Evolutionary conservation across 2,113 vertebrate species (phyloP).

Genomic region (Zingel zingel): DNA sequence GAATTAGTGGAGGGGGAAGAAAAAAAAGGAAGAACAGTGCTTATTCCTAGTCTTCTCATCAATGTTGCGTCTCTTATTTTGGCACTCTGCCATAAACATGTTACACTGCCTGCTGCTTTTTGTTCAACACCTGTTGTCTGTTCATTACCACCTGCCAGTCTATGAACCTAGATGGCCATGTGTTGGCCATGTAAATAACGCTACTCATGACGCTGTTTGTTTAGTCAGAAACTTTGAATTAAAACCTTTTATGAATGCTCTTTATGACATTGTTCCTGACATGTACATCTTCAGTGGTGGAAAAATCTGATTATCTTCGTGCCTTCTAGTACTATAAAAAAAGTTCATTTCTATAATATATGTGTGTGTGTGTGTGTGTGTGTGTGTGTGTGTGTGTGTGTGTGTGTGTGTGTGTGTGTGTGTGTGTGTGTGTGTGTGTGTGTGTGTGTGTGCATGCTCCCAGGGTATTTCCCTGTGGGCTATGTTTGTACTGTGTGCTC

Average conservation of each 20-base stretch:
- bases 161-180: neutral
- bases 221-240: neutral
- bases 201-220: neutral
- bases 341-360: neutral
- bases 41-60: constrained; percentile 17
- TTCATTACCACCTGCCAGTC: constrained; percentile 8
- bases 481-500: constrained; percentile 17
- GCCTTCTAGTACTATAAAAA: neutral
- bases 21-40: neutral
- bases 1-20: neutral
- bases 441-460: neutral
- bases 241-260: neutral
- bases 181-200: neutral
- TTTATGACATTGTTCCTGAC: neutral
- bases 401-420: neutral
- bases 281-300: neutral
- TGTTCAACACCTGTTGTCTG: constrained; percentile 41
- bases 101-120: neutral
- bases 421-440: constrained; percentile 15
- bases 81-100: neutral
- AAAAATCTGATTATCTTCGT: neutral
- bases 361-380: no score
- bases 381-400: neutral
- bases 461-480: constrained; percentile 18
- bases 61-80: neutral